A percentile compares a stretch with the other conserved stretches of the same genome.
These are phyloP conservation scores for Brachionus calyciflorus DNA, from an alignment of 1,140 invertebrate genomes.

Conservation along the genomic window DNA sequence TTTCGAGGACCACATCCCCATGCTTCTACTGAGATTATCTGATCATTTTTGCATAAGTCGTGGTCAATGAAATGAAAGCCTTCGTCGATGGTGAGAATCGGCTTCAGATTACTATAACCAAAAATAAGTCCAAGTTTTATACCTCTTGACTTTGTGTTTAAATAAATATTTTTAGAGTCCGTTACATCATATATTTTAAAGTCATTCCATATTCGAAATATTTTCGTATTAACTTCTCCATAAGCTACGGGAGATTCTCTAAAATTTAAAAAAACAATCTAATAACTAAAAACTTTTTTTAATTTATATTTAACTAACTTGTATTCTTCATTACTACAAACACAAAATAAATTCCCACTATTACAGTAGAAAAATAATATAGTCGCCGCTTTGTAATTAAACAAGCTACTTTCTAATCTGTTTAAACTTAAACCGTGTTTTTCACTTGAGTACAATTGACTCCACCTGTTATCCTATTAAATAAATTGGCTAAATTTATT, in stretches of 20 bases:
- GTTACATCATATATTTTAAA: conserved; percentile 33
- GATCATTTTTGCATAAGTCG: conserved; percentile 39
- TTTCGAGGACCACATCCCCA: conserved; percentile 28
- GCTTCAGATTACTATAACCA: conserved; percentile 27
- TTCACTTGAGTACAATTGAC: conserved; percentile 24
- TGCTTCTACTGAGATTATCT: conserved; percentile 19
- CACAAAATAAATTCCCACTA: conserved; percentile 42
- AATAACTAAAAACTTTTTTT: not conserved
- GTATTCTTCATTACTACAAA: conserved; percentile 45
- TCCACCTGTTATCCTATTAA: conserved; percentile 11
- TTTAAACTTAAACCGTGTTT: conserved; percentile 35
- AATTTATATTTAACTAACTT: not conserved
- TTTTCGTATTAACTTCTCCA: conserved; percentile 2
- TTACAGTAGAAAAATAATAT: conserved; percentile 41
- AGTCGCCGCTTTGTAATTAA: conserved; percentile 43
- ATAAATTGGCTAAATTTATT: no score
- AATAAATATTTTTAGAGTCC: conserved; percentile 29
- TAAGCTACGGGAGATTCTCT: conserved; percentile 36
- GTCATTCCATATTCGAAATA: conserved; percentile 40
- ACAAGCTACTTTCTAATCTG: conserved; percentile 24
- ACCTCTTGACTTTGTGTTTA: conserved; percentile 38
- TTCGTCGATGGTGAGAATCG: conserved; percentile 5
- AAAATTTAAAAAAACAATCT: not conserved
- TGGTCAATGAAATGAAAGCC: conserved; percentile 33
- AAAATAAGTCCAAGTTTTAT: conserved; percentile 25